Evolutionary conservation across 2,888 invertebrate species (phyloP), one percentile per base, ranked within the genome.

Genomic region (Synergus japonicus): DNA sequence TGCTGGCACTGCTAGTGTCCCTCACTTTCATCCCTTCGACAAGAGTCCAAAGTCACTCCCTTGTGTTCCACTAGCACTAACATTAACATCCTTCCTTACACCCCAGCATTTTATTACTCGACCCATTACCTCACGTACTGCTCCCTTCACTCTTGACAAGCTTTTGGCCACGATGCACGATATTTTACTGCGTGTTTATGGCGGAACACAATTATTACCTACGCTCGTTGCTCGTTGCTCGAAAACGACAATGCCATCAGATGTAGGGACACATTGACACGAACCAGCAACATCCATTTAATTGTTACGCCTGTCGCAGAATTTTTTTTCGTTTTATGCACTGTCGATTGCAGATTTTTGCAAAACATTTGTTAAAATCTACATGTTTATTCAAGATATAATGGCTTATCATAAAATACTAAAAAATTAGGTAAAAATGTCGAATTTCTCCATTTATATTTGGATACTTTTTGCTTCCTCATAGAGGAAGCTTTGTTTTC

Each of bases 81-180:
- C 37, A 37, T 7, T 37, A 5, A 60, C 60, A 60, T 49, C 76
- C 79, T 76, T 73, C 63, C 79, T 83, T 77, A 78, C 82, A 78
- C 82, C 78, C 78, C 76, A 82, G 83, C 85, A 86, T 87, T 88
- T 88, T 88, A 88, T 88, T 86, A 85, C 86, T 80, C 77, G 79
- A 79, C 84, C 87, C 85, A 86, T 88, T 87, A 87, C 85, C 83
- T 78, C 79, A 77, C 80, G 76, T 79, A 77, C 83, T 81, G 58
- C 85, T 80, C 79, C 79, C 83, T 67, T 83, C 15, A 63, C 78
- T 78, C 22, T 18, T n/a, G 22, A 44, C 54, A 22, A 54, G 77
- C 41, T 69, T 49, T 29, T 69, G 73, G 54, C 37, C 37, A 73
- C 12, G 79, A 67, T 84, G 82, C 82, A 76, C 79, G 79, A 85